phyloP scores from a whole-genome alignment of 2,888 invertebrate species.

The Ctena decussata region DNA sequence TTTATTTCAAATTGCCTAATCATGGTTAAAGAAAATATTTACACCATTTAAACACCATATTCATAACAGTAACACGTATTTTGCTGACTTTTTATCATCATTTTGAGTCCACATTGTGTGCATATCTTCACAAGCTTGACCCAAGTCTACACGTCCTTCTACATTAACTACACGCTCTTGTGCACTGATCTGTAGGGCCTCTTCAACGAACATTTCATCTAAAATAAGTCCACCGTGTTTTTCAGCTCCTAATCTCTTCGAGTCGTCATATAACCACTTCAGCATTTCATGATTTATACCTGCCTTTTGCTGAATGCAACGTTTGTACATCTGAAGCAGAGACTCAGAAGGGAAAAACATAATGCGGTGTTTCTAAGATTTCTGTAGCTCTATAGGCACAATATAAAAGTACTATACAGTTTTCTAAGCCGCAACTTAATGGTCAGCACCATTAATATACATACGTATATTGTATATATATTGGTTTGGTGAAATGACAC shows the following conservation, averaged over 20 bases:
- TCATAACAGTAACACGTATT: slow-evolving; percentile 44
- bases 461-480: too few species aligned
- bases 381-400: background rate
- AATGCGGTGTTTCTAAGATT: background rate
- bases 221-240: slow-evolving; percentile 34
- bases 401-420: too few species aligned
- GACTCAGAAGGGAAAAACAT: background rate
- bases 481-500: too few species aligned
- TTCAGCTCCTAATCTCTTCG: background rate
- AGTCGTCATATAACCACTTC: background rate
- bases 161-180: slow-evolving; percentile 10
- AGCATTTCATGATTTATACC: background rate
- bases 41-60: too few species aligned
- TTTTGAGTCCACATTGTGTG: slow-evolving; percentile 3
- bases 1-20: too few species aligned
- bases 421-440: too few species aligned
- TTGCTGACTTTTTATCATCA: slow-evolving; percentile 26
- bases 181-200: slow-evolving; percentile 34
- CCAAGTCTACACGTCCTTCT: slow-evolving; percentile 35
- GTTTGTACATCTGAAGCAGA: background rate
- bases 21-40: too few species aligned
- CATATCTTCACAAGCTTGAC: slow-evolving; percentile 31
- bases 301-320: background rate
- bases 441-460: too few species aligned
- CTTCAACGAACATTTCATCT: slow-evolving; percentile 49